Base-by-base conservation (phyloP, 2,888 invertebrate genomes). In the Aporophyla lueneburgensis region DNA sequence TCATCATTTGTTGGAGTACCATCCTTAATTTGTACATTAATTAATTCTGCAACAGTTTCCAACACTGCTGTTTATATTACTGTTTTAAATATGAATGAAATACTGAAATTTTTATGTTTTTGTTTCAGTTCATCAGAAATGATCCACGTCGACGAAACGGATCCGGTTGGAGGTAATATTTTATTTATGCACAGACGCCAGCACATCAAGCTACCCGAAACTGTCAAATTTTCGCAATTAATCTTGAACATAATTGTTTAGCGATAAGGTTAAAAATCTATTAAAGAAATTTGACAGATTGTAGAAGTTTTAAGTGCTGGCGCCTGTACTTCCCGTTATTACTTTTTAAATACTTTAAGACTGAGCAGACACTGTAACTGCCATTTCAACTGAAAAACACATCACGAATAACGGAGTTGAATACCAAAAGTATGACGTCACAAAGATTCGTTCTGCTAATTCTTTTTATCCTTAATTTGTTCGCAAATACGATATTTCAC, bases 81-180 rank as follows among this genome's bases (percentile, higher is more conserved):
- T 67, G 46, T 82, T 33, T 67, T n/a, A 59, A 33, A 2, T 58
- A 19, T 78, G n/a, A 51, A 71, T 77, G 24, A 63, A 53, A 24
- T 72, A 75, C 71, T 78, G 12, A 74, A 74, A 53, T 62, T 66
- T 9, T 61, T 72, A n/a, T 80, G 40, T 85, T 87, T 87, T 93
- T 91, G 89, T 96, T 95, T 40, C 96, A 96, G 97, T 94, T 95
- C 94, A 83, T 89, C 93, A 92, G 96, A 96, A 89, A 98, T 99
- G 98, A 98, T 99, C 95, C 98, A 98, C 95, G 99, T 99, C 80
- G 99, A 99, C 95, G 99, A 99, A 94, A 98, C 98, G 88, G 99
- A 99, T 95, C 99, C 99, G 86, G 98, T 98, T 90, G 98, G 98
- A 96, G 98, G 99, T 99, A 97, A 98, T 88, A 80, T 69, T 65